Evolutionary conservation across 2,797 vertebrate species (phyloP).

Genomic region (Muscicapa comitata): DNA sequence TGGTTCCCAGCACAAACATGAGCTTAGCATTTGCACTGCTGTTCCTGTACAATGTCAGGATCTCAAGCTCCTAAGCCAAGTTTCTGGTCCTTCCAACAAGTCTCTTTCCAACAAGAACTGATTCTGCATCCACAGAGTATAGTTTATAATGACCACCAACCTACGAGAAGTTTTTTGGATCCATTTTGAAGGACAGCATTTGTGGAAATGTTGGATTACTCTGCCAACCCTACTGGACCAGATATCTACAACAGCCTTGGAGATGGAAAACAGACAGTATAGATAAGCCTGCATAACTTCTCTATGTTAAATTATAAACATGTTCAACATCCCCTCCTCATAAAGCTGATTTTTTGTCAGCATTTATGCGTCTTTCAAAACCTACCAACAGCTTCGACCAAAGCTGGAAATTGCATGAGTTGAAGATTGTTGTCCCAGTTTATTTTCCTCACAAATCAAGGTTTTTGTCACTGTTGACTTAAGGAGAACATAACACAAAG

Average conservation of each 20-base stretch:
- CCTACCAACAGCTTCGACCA: neutral
- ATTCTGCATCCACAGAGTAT: neutral
- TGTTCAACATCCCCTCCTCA: neutral
- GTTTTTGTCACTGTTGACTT: neutral
- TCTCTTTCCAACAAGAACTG: neutral
- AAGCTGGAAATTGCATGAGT: neutral
- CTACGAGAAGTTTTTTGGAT: neutral
- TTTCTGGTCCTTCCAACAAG: neutral
- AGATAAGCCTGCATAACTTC: neutral
- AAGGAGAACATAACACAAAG: neutral
- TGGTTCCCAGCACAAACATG: neutral
- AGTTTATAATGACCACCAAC: neutral
- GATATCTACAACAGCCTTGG: neutral
- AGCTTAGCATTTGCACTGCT: accelerated
- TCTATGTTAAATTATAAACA: neutral
- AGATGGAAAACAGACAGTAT: neutral
- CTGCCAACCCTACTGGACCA: neutral
- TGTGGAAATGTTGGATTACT: neutral
- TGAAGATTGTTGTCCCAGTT: neutral
- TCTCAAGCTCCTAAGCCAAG: neutral
- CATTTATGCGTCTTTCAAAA: neutral
- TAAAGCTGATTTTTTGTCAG: neutral
- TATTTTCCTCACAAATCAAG: neutral
- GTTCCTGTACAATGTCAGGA: neutral
- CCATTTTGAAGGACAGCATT: neutral